Percentiles rank a stretch among this genome's conserved stretches.
These are phyloP conservation scores for Chinchilla lanigera DNA, from an alignment of 2,113 vertebrate genomes.

Conservation along the genomic window DNA sequence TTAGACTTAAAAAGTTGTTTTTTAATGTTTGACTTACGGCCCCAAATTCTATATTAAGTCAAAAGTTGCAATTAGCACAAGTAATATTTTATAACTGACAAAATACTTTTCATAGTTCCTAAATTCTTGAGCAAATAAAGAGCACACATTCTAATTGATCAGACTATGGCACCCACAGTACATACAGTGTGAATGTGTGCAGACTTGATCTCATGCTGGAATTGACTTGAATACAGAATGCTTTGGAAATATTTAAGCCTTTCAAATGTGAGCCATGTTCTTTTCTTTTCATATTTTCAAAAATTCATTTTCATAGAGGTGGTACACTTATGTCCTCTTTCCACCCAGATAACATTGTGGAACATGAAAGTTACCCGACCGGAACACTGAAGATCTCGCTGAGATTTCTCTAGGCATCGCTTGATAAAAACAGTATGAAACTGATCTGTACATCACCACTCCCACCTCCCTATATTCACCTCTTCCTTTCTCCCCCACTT, in stretches of 20 bases:
- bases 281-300: neutral
- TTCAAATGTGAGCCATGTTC: neutral
- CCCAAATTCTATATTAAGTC: neutral
- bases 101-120: conserved; percentile 25
- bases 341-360: neutral
- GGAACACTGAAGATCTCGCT: neutral
- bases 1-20: conserved; percentile 1
- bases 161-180: neutral
- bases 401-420: neutral
- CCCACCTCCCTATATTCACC: neutral
- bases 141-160: neutral
- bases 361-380: neutral
- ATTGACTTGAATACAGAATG: neutral
- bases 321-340: neutral
- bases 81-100: neutral
- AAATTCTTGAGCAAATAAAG: conserved; percentile 30
- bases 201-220: neutral
- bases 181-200: neutral
- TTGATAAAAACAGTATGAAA: neutral
- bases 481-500: neutral
- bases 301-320: neutral
- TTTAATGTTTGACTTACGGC: neutral
- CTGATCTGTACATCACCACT: neutral
- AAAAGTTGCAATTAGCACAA: neutral
- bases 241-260: neutral